Conservation (phyloP, 2,113 vertebrate genomes). For the Lepisosteus osseus region DNA sequence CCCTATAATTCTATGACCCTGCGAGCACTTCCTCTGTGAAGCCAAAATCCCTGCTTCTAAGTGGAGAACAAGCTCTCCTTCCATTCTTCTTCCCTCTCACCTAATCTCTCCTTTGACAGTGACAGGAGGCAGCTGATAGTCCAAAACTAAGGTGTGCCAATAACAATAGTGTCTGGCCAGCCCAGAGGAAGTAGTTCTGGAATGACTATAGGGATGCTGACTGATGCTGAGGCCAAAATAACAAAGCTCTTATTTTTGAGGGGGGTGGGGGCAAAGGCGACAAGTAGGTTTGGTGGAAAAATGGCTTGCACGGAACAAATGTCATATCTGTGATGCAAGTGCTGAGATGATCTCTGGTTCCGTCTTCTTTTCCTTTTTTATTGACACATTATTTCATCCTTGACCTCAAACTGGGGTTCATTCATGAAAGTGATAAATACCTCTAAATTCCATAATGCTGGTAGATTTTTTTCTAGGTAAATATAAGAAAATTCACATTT, state of each 20-base stretch:
- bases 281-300: not conserved
- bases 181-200: slow-evolving; percentile 41
- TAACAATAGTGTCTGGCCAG: slow-evolving; percentile 52
- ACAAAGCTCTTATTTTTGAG: not conserved
- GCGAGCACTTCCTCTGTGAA: slow-evolving; percentile 8
- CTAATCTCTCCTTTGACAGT: slow-evolving; percentile 46
- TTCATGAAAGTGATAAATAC: too few species aligned
- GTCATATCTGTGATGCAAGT: not conserved
- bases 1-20: not conserved
- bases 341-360: not conserved
- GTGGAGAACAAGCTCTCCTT: slow-evolving; percentile 8
- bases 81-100: slow-evolving; percentile 25
- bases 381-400: too few species aligned
- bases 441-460: too few species aligned
- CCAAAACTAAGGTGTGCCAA: slow-evolving; percentile 34
- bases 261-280: not conserved
- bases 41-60: not conserved
- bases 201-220: too few species aligned
- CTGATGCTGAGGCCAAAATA: not conserved
- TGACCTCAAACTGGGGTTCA: too few species aligned
- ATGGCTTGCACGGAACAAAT: not conserved
- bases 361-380: not conserved
- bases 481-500: too few species aligned
- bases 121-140: slow-evolving; percentile 20
- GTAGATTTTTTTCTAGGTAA: too few species aligned